These are phyloP conservation scores for Campoplex nolae DNA, from an alignment of 2,888 invertebrate genomes.

Conservation along the genomic window DNA sequence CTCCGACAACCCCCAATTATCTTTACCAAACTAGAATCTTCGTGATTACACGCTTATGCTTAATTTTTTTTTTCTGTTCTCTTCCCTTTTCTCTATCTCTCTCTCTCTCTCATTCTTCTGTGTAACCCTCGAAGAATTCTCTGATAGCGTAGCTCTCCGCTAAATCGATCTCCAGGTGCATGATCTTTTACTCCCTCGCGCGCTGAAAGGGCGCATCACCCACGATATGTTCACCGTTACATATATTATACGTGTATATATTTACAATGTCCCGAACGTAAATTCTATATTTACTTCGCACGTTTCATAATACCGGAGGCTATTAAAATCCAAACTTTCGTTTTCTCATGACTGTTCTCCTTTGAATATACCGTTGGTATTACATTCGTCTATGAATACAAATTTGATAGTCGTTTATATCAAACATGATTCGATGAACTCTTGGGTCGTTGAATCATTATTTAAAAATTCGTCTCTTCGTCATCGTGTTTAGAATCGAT, in stretches of 20 bases:
- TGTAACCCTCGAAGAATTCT: constrained; percentile 31
- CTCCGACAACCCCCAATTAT: constrained; percentile 82
- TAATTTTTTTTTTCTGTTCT: constrained; percentile 50
- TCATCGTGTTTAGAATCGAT: not conserved
- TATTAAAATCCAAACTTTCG: constrained; percentile 30
- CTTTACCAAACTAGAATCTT: constrained; percentile 83
- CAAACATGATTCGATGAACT: not conserved
- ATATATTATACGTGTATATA: constrained; percentile 4
- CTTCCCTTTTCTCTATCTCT: constrained; percentile 43
- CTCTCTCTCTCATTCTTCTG: constrained; percentile 24
- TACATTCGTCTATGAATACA: too few relatives aligned
- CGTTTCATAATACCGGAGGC: constrained; percentile 33
- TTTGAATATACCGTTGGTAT: not conserved
- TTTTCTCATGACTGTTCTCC: constrained; percentile 36
- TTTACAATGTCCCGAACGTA: constrained; percentile 20
- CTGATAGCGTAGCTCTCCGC: constrained; percentile 47
- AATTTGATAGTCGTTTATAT: too few relatives aligned
- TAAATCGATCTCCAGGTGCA: constrained; percentile 75
- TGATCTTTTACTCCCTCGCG: constrained; percentile 65
- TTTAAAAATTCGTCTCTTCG: not conserved
- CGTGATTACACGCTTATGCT: constrained; percentile 79
- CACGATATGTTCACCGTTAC: constrained; percentile 33
- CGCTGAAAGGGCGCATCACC: constrained; percentile 57
- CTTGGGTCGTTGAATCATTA: not conserved
- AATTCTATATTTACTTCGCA: constrained; percentile 15